Percentiles rank a stretch among this genome's conserved stretches.
Evolutionary conservation across 2,113 vertebrate species (phyloP).

Genomic region (Australoheros scitulus): DNA sequence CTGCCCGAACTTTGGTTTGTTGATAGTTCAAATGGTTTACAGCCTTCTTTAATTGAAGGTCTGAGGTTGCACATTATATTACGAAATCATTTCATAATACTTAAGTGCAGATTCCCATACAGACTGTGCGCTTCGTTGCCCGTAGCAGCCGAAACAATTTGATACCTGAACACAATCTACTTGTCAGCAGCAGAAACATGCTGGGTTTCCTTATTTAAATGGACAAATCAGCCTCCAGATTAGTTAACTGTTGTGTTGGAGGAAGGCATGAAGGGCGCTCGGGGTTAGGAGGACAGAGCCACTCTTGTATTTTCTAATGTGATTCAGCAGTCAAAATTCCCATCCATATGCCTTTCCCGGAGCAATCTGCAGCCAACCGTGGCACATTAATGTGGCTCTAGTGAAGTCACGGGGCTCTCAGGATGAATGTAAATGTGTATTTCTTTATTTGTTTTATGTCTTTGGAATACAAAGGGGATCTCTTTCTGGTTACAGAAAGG

Average conservation of each 20-base stretch:
- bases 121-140: not conserved
- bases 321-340: constrained; percentile 54
- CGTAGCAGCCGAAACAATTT: not conserved
- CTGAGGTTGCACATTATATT: not conserved
- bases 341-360: constrained; percentile 41
- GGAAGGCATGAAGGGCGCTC: constrained; percentile 28
- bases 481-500: not conserved
- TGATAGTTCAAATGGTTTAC: not conserved
- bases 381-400: constrained; percentile 29
- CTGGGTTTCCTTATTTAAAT: constrained; percentile 19
- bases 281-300: constrained; percentile 51
- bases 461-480: not conserved
- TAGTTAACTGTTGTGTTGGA: constrained; percentile 26
- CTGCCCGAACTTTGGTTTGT: not conserved
- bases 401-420: constrained; percentile 45
- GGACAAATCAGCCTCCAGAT: constrained; percentile 29
- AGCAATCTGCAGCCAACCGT: constrained; percentile 43
- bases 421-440: constrained; percentile 22
- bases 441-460: fast-evolving
- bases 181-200: constrained; percentile 15
- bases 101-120: not conserved
- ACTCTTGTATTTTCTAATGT: constrained; percentile 63
- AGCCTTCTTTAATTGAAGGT: not conserved
- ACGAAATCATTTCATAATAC: not conserved
- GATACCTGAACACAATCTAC: not conserved